Conservation (phyloP, 2,113 vertebrate species). For the Amphiprion ocellaris region DNA sequence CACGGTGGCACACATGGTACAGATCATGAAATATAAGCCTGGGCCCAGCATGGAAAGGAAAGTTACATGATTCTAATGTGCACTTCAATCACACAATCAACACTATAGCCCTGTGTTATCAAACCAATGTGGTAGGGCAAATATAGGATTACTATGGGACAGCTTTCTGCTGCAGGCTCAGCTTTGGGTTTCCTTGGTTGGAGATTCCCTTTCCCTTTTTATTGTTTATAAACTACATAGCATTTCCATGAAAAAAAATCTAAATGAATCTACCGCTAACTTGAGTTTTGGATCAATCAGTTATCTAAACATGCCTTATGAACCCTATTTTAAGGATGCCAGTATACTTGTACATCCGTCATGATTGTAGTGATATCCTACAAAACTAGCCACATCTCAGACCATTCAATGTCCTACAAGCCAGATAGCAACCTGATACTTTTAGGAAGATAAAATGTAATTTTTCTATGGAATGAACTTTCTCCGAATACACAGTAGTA, state of each 20-base stretch:
- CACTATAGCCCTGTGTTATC: slow-evolving; percentile 44
- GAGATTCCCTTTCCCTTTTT: neutral
- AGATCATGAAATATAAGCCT: neutral
- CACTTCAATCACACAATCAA: slow-evolving; percentile 48
- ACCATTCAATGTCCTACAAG: neutral
- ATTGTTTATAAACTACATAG: too few relatives aligned
- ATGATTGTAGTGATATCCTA: neutral
- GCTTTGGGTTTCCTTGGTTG: neutral
- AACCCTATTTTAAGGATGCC: neutral
- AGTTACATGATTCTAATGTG: slow-evolving; percentile 2
- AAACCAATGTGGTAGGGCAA: too few relatives aligned
- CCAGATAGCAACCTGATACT: neutral
- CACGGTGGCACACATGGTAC: slow-evolving; percentile 6
- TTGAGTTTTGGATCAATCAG: too few relatives aligned
- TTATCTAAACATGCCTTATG: too few relatives aligned
- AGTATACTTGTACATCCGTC: neutral
- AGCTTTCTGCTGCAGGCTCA: slow-evolving; percentile 7
- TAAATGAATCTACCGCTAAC: too few relatives aligned
- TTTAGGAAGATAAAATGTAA: neutral
- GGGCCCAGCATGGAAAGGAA: neutral
- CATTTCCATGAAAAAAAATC: neutral
- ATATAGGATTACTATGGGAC: slow-evolving; percentile 17
- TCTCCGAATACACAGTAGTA: too few relatives aligned
- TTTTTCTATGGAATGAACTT: neutral
- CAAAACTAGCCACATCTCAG: neutral